These are phyloP conservation scores for Calameuta idolon DNA, from an alignment of 2,888 invertebrate genomes.

Conservation along the genomic window DNA sequence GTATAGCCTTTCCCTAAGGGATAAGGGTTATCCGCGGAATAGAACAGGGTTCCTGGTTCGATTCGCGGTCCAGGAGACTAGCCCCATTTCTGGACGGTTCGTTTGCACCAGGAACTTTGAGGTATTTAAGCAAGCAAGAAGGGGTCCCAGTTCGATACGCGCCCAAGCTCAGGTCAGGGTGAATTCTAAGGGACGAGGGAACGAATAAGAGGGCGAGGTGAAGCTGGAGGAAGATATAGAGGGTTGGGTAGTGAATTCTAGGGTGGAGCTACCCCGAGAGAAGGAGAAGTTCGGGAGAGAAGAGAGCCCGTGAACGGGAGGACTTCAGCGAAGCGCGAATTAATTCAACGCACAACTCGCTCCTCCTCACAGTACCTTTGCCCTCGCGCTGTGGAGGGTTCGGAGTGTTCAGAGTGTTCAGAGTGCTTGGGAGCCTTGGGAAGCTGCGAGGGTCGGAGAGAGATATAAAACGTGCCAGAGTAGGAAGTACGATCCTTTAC, in stretches of 20 bases:
- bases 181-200: slow-evolving; percentile 19
- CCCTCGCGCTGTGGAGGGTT: slow-evolving; percentile 16
- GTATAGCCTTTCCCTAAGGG: neutral
- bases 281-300: slow-evolving; percentile 32
- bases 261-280: slow-evolving; percentile 30
- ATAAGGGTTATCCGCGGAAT: neutral
- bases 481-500: neutral
- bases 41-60: slow-evolving; percentile 18
- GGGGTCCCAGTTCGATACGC: slow-evolving; percentile 44
- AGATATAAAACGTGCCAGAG: slow-evolving; percentile 5
- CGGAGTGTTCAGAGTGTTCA: neutral
- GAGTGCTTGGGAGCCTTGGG: slow-evolving; percentile 13
- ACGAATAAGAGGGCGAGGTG: slow-evolving; percentile 31
- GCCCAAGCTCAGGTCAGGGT: slow-evolving; percentile 20
- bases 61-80: slow-evolving; percentile 35
- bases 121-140: slow-evolving; percentile 47
- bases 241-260: slow-evolving; percentile 12
- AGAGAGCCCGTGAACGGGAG: slow-evolving; percentile 45
- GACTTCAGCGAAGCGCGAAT: slow-evolving; percentile 62
- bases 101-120: slow-evolving; percentile 47
- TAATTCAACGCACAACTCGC: slow-evolving; percentile 59
- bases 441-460: slow-evolving; percentile 7
- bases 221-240: slow-evolving; percentile 30
- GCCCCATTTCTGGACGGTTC: slow-evolving; percentile 48
- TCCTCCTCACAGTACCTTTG: slow-evolving; percentile 15